Conservation (phyloP, 2,797 vertebrate genomes). For the Phyllotis vaccarum region DNA sequence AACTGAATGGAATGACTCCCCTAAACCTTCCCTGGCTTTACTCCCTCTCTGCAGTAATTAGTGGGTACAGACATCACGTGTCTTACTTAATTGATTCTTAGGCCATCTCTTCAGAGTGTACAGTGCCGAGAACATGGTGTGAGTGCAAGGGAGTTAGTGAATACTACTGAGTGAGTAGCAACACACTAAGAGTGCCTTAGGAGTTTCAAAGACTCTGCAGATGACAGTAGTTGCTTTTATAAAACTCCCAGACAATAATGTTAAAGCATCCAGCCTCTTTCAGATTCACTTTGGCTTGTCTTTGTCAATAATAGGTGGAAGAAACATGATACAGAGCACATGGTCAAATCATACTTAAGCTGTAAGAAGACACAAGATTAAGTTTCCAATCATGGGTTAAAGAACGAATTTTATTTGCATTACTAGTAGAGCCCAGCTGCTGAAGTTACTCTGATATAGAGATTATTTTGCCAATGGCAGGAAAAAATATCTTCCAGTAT, state of each 20-base stretch:
- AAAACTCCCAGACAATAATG: constrained; percentile 46
- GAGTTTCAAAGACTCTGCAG: constrained; percentile 58
- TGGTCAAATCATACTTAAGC: constrained; percentile 67
- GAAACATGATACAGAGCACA: constrained; percentile 75
- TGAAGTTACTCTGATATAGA: constrained; percentile 68
- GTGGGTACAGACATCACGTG: background rate
- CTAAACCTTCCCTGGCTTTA: constrained; percentile 47
- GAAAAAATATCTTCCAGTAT: constrained; percentile 77
- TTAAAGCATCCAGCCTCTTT: constrained; percentile 55
- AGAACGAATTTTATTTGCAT: constrained; percentile 80
- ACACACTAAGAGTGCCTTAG: constrained; percentile 34
- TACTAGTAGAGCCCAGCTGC: constrained; percentile 74
- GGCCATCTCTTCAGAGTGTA: constrained; percentile 1
- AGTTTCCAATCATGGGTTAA: constrained; percentile 73
- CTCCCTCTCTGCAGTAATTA: background rate
- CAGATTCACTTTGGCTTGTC: constrained; percentile 72
- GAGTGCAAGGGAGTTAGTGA: background rate
- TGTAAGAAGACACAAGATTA: constrained; percentile 70
- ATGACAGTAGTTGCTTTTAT: constrained; percentile 17
- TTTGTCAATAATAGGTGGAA: constrained; percentile 55
- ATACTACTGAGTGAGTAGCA: constrained; percentile 19
- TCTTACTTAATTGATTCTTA: constrained; percentile 47
- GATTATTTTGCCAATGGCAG: constrained; percentile 71
- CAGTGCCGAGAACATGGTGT: background rate
- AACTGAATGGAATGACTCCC: constrained; percentile 10